Base-by-base conservation (phyloP, 2,797 vertebrate species). In the Zalophus californianus region DNA sequence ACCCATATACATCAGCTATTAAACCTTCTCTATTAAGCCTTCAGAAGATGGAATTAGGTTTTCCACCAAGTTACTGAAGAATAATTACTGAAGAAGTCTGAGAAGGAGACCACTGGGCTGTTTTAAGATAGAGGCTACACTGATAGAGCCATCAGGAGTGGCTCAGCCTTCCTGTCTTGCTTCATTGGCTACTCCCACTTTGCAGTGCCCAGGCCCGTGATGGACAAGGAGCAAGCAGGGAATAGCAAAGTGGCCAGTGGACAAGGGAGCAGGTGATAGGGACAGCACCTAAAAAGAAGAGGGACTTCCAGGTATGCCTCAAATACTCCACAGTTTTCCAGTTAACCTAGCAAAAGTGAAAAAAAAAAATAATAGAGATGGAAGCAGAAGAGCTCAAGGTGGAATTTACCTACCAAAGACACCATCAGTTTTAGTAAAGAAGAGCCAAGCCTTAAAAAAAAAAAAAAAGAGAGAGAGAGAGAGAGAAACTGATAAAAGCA, bases 1-100 rank as follows among this genome's bases (percentile, higher is more conserved):
- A 97, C 78, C 12, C 83, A 92, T 41, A 90, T 93, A 95, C 14
- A 94, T 77, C 9, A 23, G 32, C 29, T 27, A 62, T 58, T 92
- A 77, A 62, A 58, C 77, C n/a, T 91, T 94, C 52, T 78, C 29
- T 25, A 84, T 86, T 90, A 91, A 77, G 38, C 4, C 66, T 95
- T 90, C 23, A 73, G 73, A 92, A 83, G 79, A 23, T 66, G 10
- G 27, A 86, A 68, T 86, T 15, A 7, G 1, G 27, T 66, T 97
- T 92, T 62, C 75, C 32, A 72, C 35, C 32, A 73, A 60, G 23
- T 23, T 52, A 23, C 5, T 86, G 41, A 95, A 62, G 73, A n/a
- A 68, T 20, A 60, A 29, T 25, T 64, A 23, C 3, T 88, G 41
- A 95, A 68, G 73, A 29, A 73, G 48, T 7, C 13, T 41, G 18